Percentiles rank a stretch among this genome's conserved stretches.
Conservation (phyloP, 2,113 vertebrate species). For the Chaetodon trifascialis region DNA sequence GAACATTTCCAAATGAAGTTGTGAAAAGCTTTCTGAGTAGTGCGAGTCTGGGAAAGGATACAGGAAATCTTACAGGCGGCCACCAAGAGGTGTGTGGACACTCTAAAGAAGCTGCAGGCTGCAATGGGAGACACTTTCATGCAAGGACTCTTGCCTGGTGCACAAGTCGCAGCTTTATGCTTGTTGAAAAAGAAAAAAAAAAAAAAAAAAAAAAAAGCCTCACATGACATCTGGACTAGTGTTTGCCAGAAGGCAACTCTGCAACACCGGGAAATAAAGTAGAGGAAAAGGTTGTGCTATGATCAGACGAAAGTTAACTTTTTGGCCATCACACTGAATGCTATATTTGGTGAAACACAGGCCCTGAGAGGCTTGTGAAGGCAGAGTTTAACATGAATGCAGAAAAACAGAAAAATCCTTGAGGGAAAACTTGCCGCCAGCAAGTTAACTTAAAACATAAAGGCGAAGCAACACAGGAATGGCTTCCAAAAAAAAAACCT, state of each 20-base stretch:
- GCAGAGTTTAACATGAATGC: neutral
- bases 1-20: constrained; percentile 21
- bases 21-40: neutral
- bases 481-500: neutral
- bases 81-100: neutral
- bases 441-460: neutral
- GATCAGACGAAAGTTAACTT: neutral
- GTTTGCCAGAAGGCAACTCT: constrained; percentile 31
- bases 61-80: neutral
- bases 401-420: neutral
- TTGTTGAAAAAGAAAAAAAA: constrained; percentile 12
- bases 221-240: constrained; percentile 39
- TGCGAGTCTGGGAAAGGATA: neutral
- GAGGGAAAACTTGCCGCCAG: neutral
- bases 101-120: constrained; percentile 12
- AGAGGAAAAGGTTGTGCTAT: neutral
- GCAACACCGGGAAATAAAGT: neutral
- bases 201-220: too few species aligned
- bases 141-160: neutral
- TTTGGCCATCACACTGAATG: neutral
- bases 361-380: neutral
- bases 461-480: neutral
- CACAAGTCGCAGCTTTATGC: constrained; percentile 21
- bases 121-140: neutral
- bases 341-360: neutral